phyloP scores from a whole-genome alignment of 2,888 invertebrate species.

The Alcis repandata region DNA sequence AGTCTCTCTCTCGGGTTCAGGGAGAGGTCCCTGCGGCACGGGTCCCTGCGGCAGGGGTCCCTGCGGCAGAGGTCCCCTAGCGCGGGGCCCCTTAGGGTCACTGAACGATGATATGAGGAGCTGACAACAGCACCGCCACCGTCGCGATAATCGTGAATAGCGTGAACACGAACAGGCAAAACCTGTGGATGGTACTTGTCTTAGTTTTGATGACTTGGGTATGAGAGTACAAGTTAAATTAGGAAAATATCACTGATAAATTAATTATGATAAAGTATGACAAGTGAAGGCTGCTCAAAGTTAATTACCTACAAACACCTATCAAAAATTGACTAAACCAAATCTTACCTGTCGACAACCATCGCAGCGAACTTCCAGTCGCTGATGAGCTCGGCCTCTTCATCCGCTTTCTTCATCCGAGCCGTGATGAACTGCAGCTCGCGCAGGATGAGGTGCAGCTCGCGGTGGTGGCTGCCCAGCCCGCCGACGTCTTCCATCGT shows the following conservation, averaged over 20 bases:
- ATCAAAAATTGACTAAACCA: too few species aligned
- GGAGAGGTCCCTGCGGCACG: slow-evolving; percentile 35
- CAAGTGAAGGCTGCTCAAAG: too few species aligned
- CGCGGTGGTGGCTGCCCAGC: slow-evolving; percentile 91
- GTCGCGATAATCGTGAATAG: slow-evolving; percentile 97
- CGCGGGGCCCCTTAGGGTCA: slow-evolving; percentile 70
- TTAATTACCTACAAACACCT: too few species aligned
- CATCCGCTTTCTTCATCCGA: slow-evolving; percentile 97
- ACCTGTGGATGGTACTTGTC: slow-evolving; percentile 82
- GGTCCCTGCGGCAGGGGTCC: slow-evolving; percentile 33
- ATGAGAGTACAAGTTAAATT: neutral
- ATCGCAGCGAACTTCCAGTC: slow-evolving; percentile 99
- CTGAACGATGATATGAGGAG: slow-evolving; percentile 98
- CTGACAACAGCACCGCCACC: slow-evolving; percentile 95
- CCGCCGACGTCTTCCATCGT: slow-evolving; percentile 91
- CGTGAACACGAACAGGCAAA: slow-evolving; percentile 98
- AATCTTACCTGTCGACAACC: slow-evolving; percentile 95
- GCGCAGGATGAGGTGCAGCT: slow-evolving; percentile 95
- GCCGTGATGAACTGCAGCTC: slow-evolving; percentile 98
- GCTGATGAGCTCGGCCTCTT: slow-evolving; percentile 96
- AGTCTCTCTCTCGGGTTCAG: slow-evolving; percentile 76
- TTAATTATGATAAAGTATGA: too few species aligned
- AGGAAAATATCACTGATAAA: too few species aligned
- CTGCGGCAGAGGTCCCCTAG: slow-evolving; percentile 40
- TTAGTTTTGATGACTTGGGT: neutral